These are phyloP conservation scores for Progne subis DNA, from an alignment of 2,113 vertebrate species.

Conservation along the genomic window DNA sequence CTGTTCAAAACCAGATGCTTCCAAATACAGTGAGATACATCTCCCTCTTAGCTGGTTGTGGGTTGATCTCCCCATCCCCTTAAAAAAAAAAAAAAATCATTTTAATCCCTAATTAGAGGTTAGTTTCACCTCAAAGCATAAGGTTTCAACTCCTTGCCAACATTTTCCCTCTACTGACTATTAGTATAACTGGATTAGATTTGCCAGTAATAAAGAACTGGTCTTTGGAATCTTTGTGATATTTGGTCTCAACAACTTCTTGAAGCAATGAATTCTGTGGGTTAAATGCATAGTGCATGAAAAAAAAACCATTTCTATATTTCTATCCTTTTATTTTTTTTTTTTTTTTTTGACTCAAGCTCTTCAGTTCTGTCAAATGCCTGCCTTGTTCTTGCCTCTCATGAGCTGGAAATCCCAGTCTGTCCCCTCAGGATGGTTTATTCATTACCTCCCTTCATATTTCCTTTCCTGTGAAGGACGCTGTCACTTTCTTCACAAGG, in stretches of 20 bases:
- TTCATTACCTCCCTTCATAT: not conserved
- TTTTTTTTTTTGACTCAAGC: not conserved
- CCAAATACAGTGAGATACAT: not conserved
- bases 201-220: not conserved
- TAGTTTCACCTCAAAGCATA: not conserved
- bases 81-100: not conserved
- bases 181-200: not conserved
- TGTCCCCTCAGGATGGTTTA: not conserved
- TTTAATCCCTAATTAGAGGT: constrained; percentile 32
- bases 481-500: fast-evolving
- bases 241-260: not conserved
- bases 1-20: constrained; percentile 41
- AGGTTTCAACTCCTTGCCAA: not conserved
- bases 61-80: not conserved
- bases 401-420: not conserved
- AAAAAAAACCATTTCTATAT: not conserved
- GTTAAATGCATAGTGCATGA: not conserved
- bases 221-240: not conserved
- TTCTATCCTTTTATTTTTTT: not conserved
- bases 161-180: not conserved
- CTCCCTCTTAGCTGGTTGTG: not conserved
- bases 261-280: not conserved
- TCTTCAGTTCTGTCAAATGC: not conserved
- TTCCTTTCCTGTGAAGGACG: not conserved
- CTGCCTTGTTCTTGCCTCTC: not conserved